Percentiles rank a stretch among this genome's conserved stretches.
Conservation (phyloP, 2,797 vertebrate species). For the Platyrinchus mystaceus region DNA sequence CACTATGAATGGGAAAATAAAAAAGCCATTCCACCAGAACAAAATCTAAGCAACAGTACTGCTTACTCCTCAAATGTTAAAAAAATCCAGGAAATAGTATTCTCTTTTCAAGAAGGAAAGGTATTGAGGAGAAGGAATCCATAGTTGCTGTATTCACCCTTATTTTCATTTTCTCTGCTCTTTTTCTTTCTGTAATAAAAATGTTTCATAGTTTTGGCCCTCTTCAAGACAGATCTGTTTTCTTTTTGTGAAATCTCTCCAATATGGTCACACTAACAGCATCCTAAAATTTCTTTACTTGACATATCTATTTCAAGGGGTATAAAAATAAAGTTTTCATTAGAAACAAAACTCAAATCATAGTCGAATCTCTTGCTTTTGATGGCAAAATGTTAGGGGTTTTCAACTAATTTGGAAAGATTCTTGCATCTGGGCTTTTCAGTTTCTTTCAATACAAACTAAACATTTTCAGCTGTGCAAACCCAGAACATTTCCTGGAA, state of each 20-base stretch:
- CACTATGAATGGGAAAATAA: background rate
- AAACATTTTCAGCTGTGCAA: background rate
- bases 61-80: background rate
- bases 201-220: background rate
- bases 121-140: background rate
- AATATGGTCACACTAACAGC: background rate
- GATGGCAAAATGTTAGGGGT: accelerated
- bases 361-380: background rate
- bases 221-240: accelerated
- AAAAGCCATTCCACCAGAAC: background rate
- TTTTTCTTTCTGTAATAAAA: background rate
- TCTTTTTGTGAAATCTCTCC: background rate
- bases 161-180: background rate
- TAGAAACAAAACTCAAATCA: background rate
- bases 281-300: background rate
- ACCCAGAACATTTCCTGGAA: background rate
- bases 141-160: too few species aligned
- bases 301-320: background rate
- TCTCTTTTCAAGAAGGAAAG: background rate
- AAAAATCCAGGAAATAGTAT: background rate
- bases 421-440: background rate
- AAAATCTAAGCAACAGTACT: background rate
- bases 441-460: background rate
- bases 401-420: background rate
- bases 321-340: background rate